Percentiles rank a stretch among this genome's conserved stretches.
These are phyloP conservation scores for Pseudochaenichthys georgianus DNA, from an alignment of 2,797 vertebrate genomes.

Conservation along the genomic window DNA sequence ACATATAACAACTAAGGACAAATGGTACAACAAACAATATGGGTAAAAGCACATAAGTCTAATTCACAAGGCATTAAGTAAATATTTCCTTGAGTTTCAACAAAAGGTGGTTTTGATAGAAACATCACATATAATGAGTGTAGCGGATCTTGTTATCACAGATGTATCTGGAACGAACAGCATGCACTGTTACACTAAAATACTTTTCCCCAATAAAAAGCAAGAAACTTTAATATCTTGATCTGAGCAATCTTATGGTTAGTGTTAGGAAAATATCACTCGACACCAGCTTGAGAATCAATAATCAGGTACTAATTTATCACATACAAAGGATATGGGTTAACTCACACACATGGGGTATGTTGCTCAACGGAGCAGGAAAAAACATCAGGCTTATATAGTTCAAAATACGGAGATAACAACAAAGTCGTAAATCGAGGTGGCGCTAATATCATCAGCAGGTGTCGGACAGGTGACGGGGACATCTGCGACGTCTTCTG, in stretches of 20 bases:
- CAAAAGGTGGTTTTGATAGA: background rate
- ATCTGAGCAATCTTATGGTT: background rate
- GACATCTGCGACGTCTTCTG: too few species aligned
- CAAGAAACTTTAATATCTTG: background rate
- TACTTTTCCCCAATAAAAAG: background rate
- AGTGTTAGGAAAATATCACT: too few species aligned
- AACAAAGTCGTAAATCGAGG: too few species aligned
- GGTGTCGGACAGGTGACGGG: too few species aligned
- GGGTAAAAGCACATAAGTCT: background rate
- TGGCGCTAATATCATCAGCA: too few species aligned
- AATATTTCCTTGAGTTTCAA: background rate
- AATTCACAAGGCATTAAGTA: background rate
- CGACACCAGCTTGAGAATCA: too few species aligned
- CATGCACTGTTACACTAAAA: background rate
- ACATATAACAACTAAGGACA: background rate
- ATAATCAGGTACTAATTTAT: too few species aligned
- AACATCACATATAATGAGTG: background rate
- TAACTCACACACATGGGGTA: too few species aligned
- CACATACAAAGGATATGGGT: too few species aligned
- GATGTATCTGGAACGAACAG: background rate
- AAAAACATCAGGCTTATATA: too few species aligned
- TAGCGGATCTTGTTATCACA: conserved; percentile 6
- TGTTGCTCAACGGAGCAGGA: too few species aligned
- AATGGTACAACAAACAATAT: background rate
- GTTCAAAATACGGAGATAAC: too few species aligned